phyloP scores from a whole-genome alignment of 2,888 invertebrate genomes.

The Lithophane ornitopus region DNA sequence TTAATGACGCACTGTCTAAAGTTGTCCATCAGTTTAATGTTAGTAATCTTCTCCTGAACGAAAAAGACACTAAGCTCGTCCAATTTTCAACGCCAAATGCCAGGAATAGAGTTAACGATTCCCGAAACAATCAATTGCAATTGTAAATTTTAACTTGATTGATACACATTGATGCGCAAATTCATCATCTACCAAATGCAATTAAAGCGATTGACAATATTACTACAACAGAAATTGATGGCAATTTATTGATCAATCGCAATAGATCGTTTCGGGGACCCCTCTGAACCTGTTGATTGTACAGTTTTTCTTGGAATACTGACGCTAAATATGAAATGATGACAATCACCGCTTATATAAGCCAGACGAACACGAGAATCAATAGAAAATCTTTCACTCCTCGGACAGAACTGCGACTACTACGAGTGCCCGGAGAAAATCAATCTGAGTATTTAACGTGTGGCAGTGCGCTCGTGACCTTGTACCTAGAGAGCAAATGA shows the following conservation, averaged over 20 bases:
- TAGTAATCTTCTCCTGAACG: background rate
- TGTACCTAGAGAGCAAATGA: slow-evolving; percentile 7
- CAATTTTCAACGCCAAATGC: background rate
- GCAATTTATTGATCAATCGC: too few relatives aligned
- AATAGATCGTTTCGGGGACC: too few relatives aligned
- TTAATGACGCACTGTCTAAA: background rate
- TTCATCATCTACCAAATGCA: too few relatives aligned
- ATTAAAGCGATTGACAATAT: too few relatives aligned
- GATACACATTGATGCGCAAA: too few relatives aligned
- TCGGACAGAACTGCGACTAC: background rate
- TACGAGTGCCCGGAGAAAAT: background rate
- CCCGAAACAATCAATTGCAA: too few relatives aligned
- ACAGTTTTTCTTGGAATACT: background rate
- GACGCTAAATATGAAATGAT: too few relatives aligned
- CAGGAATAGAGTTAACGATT: too few relatives aligned
- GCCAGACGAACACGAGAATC: too few relatives aligned
- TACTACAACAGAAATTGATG: too few relatives aligned
- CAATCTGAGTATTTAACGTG: background rate
- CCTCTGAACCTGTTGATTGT: background rate
- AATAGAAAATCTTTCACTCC: background rate
- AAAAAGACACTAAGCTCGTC: background rate
- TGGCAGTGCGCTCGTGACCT: slow-evolving; percentile 4
- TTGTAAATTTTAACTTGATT: too few relatives aligned
- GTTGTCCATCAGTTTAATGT: background rate
- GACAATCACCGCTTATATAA: background rate